A percentile compares a stretch with the other conserved stretches of the same genome.
phyloP scores from a whole-genome alignment of 2,888 invertebrate species.

The Apomyelois bistriatella region DNA sequence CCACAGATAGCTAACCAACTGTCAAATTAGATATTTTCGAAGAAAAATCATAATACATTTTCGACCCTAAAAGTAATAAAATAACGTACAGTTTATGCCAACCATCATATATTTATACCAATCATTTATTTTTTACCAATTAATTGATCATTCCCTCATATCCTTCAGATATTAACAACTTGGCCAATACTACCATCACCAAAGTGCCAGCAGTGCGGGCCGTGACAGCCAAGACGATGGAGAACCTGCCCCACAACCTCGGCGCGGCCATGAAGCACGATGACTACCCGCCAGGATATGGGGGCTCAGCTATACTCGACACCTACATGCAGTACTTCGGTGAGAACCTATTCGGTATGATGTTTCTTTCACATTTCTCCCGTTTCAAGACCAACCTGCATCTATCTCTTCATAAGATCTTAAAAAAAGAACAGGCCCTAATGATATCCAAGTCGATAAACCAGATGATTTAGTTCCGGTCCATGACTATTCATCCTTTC shows the following conservation, averaged over 20 bases:
- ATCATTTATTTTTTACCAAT: background rate
- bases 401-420: no score
- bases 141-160: background rate
- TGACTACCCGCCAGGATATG: conserved; percentile 84
- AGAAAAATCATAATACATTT: no score
- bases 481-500: no score
- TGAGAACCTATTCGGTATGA: conserved; percentile 86
- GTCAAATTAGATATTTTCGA: no score
- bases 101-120: no score
- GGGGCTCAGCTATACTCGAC: conserved; percentile 89
- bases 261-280: conserved; percentile 83
- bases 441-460: no score
- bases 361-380: background rate
- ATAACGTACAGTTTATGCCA: no score
- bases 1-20: no score
- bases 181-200: conserved; percentile 83
- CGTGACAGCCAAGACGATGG: conserved; percentile 83
- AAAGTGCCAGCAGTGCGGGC: conserved; percentile 82
- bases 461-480: no score
- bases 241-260: conserved; percentile 81
- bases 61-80: no score
- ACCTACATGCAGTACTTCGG: conserved; percentile 94
- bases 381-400: no score
- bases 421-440: no score
- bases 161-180: conserved; percentile 67